Evolutionary conservation across 2,888 invertebrate species (phyloP).

Genomic region (Ptychoptera contaminata): DNA sequence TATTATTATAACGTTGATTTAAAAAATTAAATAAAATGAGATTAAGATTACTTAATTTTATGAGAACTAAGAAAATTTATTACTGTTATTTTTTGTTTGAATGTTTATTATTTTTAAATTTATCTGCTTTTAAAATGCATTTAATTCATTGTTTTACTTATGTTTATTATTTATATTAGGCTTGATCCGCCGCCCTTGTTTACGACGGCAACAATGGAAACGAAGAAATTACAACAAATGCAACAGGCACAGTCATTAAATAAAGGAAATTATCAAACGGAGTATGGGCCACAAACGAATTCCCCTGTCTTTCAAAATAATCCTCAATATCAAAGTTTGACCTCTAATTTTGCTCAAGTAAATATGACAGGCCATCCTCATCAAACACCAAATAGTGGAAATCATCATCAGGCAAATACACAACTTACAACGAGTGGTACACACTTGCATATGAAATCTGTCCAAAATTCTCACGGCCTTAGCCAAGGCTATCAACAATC

Average conservation of each 20-base stretch:
- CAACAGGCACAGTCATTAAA: conserved; percentile 27
- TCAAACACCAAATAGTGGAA: conserved; percentile 14
- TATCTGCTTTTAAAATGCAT: not conserved
- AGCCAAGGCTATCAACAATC: not conserved
- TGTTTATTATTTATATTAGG: too few relatives aligned
- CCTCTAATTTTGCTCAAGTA: conserved; percentile 15
- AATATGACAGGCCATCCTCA: conserved; percentile 14
- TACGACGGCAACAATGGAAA: conserved; percentile 46
- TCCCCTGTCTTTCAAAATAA: conserved; percentile 26
- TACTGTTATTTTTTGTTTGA: conserved; percentile 10
- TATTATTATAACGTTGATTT: too few relatives aligned
- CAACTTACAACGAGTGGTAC: conserved; percentile 19
- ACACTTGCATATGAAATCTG: not conserved
- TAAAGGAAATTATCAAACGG: conserved; percentile 34
- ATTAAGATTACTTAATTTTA: not conserved
- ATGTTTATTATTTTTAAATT: not conserved
- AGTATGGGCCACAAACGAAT: conserved; percentile 40
- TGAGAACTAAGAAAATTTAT: not conserved
- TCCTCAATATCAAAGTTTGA: conserved; percentile 14
- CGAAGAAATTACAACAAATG: conserved; percentile 39
- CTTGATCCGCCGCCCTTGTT: conserved; percentile 55
- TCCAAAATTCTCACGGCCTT: conserved; percentile 4
- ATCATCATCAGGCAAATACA: conserved; percentile 14
- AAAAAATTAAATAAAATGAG: not conserved
- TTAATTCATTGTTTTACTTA: not conserved